Conservation (phyloP, 2,888 invertebrate species). For the Notocelia uddmanniana region DNA sequence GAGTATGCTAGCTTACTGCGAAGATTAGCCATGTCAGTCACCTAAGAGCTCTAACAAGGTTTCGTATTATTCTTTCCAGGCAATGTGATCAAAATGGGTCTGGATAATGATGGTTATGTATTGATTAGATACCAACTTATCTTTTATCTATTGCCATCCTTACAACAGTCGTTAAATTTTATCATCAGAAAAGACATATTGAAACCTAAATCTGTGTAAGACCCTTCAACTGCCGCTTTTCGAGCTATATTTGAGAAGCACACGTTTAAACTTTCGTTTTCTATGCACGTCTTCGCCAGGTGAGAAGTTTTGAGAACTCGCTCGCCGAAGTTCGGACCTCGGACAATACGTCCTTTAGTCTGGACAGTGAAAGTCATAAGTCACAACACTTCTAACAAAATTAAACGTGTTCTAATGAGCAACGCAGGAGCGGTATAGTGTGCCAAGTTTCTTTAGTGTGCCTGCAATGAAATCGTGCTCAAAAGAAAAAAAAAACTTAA, state of each 20-base stretch:
- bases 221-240: neutral
- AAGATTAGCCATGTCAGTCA: too few relatives aligned
- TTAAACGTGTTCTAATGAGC: too few relatives aligned
- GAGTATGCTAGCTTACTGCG: too few relatives aligned
- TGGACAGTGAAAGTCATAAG: neutral
- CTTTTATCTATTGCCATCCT: too few relatives aligned
- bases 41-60: too few relatives aligned
- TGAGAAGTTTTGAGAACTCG: constrained; percentile 21
- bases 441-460: constrained; percentile 1
- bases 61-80: too few relatives aligned
- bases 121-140: too few relatives aligned
- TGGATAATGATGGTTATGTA: too few relatives aligned
- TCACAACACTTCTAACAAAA: too few relatives aligned
- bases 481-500: neutral
- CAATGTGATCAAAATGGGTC: too few relatives aligned
- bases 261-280: neutral
- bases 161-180: neutral
- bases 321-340: constrained; percentile 15
- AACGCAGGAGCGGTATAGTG: neutral
- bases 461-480: neutral
- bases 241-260: neutral
- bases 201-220: neutral
- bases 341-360: neutral
- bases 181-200: neutral
- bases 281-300: constrained; percentile 21